Evolutionary conservation across 2,797 vertebrate genomes (phyloP), one percentile per base, ranked within the genome.

Genomic region (Micropoecilia bifurca): DNA sequence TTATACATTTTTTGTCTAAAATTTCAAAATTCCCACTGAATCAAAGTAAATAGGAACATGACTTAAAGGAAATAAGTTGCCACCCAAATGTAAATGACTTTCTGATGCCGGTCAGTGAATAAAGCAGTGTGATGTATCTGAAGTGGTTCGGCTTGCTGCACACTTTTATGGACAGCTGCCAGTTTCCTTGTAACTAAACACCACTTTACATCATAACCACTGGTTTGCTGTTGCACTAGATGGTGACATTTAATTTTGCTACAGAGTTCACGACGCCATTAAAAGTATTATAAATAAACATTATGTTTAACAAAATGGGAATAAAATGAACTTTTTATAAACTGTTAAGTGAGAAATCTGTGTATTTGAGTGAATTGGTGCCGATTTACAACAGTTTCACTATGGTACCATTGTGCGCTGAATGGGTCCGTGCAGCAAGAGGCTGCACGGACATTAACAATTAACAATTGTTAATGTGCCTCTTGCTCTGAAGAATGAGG

Each of bases 61-160:
- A 71, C 71, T 8, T 71, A 71, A 73, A 57, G 50, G 3, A 59
- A 50, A 71, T 39, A 25, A 33, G 72, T 20, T 5, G 3, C 36
- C 69, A 83, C 74, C 36, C 47, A 41, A 48, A 68, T 43, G 50
- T 30, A 71, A 39, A 25, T 13, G 43, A 13, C 41, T 78, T 66
- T 75, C 61, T 48, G 16, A 48, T 12, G 4, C 2, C 2, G 43
- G 20, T 71, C 4, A 1, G 28, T 79, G 25, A 82, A 33, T 71
- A n/a, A 55, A 79, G 18, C 30, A 33, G 48, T 72, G 14, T 33
- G 61, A 71, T 61, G 74, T 43, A 12, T 71, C 41, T 10, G 43
- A 20, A 45, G 2, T 78, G 63, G n/a, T 45, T 75, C 28, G 53
- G 63, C n/a, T 61, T 18, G 45, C 43, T 69, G 13, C 66, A 30